Evolutionary conservation across 2,888 invertebrate species (phyloP).

Genomic region (Idaea dimidiata): DNA sequence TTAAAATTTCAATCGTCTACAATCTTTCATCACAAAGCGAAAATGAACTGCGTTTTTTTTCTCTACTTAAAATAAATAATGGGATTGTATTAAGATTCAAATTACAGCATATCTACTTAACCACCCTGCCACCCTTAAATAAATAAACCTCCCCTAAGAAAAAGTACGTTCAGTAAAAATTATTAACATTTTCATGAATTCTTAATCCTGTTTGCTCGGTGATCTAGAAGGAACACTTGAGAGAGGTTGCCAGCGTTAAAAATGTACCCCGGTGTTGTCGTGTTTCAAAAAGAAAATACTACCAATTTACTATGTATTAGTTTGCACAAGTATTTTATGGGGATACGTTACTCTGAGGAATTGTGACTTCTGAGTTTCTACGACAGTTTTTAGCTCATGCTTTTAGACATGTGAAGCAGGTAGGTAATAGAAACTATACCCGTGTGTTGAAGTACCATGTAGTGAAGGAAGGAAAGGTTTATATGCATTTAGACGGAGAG

Average conservation of each 20-base stretch:
- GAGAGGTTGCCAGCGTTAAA: conserved; percentile 40
- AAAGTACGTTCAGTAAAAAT: conserved; percentile 55
- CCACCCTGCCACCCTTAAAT: conserved; percentile 48
- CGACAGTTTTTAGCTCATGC: background rate
- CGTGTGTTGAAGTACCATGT: no score
- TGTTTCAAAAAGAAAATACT: conserved; percentile 17
- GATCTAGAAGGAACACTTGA: conserved; percentile 41
- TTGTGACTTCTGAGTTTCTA: background rate
- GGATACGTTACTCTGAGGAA: background rate
- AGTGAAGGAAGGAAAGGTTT: no score
- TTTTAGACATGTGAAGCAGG: no score
- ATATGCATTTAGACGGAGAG: background rate
- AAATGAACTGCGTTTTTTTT: conserved; percentile 54
- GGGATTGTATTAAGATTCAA: conserved; percentile 70
- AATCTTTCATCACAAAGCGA: conserved; percentile 47
- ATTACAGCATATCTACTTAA: conserved; percentile 68
- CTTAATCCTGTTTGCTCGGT: conserved; percentile 54
- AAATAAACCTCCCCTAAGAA: conserved; percentile 56
- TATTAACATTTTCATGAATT: conserved; percentile 69
- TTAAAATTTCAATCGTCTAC: conserved; percentile 49
- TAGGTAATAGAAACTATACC: no score
- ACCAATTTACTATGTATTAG: conserved; percentile 6
- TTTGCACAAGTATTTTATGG: background rate
- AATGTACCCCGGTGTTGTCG: conserved; percentile 37
- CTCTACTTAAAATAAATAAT: conserved; percentile 70